A percentile compares a stretch with the other conserved stretches of the same genome.
phyloP scores from a whole-genome alignment of 2,888 invertebrate species.

The Homarus gammarus region DNA sequence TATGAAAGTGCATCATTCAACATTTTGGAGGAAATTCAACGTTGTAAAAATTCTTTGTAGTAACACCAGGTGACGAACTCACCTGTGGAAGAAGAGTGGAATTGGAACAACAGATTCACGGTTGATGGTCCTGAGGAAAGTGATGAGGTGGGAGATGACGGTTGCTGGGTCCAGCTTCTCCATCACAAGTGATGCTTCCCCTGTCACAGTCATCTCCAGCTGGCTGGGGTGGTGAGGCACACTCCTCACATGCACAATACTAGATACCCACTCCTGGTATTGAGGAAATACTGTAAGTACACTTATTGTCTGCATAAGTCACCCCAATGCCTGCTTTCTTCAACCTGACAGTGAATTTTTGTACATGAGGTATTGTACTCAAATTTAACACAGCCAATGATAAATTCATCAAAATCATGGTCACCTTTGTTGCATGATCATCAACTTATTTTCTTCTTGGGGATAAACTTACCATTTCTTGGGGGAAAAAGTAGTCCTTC shows the following conservation, averaged over 20 bases:
- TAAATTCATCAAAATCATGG: too few species aligned
- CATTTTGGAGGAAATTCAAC: too few species aligned
- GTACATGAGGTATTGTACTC: too few species aligned
- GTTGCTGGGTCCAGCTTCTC: constrained; percentile 38
- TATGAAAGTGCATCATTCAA: too few species aligned
- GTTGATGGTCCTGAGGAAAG: constrained; percentile 41
- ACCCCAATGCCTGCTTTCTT: too few species aligned
- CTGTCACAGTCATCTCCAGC: constrained; percentile 45
- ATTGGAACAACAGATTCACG: constrained; percentile 18
- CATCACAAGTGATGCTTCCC: constrained; percentile 43
- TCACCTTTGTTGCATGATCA: too few species aligned
- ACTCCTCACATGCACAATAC: constrained; percentile 48
- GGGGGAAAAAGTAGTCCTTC: constrained; percentile 43
- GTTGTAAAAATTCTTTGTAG: too few species aligned
- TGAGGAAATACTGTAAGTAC: not conserved
- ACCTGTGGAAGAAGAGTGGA: constrained; percentile 55
- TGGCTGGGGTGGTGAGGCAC: constrained; percentile 17
- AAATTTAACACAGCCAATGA: too few species aligned
- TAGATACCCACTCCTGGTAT: constrained; percentile 60
- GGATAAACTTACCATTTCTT: constrained; percentile 42
- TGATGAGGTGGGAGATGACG: constrained; percentile 51
- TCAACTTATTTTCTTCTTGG: too few species aligned
- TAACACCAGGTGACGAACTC: not conserved
- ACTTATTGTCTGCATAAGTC: too few species aligned
- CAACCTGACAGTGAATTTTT: too few species aligned